phyloP scores from a whole-genome alignment of 1,140 invertebrate genomes.

The Sinonovacula constricta region DNA sequence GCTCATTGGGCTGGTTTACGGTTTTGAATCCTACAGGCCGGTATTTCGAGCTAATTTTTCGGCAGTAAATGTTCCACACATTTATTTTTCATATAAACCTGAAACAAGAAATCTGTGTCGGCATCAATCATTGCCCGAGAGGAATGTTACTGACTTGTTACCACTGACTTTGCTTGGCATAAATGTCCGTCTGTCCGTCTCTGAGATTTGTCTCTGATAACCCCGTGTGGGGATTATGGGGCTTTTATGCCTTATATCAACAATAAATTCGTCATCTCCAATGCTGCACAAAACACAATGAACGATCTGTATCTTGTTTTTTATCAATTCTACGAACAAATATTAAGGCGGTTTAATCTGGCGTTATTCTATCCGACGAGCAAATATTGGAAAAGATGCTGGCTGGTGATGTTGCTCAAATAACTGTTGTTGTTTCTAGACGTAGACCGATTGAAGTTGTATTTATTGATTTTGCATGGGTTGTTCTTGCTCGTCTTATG shows the following conservation, averaged over 20 bases:
- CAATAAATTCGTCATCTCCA: not conserved
- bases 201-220: not conserved
- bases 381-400: no score
- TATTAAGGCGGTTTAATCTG: no score
- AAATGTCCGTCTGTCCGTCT: not conserved
- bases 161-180: not conserved
- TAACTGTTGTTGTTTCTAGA: no score
- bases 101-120: slow-evolving; percentile 1
- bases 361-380: no score
- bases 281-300: no score
- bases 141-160: not conserved
- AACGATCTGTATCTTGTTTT: no score
- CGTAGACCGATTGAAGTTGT: no score
- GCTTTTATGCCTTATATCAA: not conserved
- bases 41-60: slow-evolving; percentile 39
- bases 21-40: slow-evolving; percentile 22
- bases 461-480: no score
- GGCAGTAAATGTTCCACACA: slow-evolving; percentile 34
- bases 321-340: no score
- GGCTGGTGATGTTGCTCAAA: no score
- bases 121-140: slow-evolving; percentile 21
- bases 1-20: slow-evolving; percentile 31
- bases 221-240: not conserved
- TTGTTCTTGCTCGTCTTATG: no score
- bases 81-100: slow-evolving; percentile 16